A percentile compares a stretch with the other conserved stretches of the same genome.
phyloP scores from a whole-genome alignment of 2,888 invertebrate genomes.

The Clunio marinus region DNA sequence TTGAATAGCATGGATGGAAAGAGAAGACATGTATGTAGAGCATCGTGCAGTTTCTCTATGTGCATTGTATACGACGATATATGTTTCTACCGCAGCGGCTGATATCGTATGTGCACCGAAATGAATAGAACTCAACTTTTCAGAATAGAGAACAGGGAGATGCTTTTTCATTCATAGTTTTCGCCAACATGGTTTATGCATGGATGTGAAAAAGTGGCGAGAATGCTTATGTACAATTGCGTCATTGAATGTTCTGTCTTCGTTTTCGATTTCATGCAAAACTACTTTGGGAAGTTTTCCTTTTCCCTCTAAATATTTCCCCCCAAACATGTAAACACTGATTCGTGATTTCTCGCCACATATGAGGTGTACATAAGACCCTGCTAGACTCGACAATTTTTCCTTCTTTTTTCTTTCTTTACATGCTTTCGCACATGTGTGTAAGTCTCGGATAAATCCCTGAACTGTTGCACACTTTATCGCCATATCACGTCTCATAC shows the following conservation, averaged over 20 bases:
- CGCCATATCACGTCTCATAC: conserved; percentile 29
- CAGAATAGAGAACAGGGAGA: not conserved
- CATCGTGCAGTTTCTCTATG: not conserved
- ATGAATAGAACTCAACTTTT: not conserved
- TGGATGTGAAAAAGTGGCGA: not conserved
- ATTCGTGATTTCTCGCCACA: not conserved
- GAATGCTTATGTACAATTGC: no score
- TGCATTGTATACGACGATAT: not conserved
- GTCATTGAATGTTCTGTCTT: no score
- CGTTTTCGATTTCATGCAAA: not conserved
- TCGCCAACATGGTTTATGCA: not conserved
- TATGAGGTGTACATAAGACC: no score
- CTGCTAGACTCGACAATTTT: not conserved
- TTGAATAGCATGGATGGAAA: no score
- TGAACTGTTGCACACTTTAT: conserved; percentile 35
- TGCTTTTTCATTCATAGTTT: not conserved
- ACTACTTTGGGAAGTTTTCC: no score
- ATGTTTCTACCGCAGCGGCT: not conserved
- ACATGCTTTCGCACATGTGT: not conserved
- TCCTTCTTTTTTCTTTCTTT: not conserved
- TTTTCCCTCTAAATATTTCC: not conserved
- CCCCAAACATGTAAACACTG: not conserved
- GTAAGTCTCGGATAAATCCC: not conserved
- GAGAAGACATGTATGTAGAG: no score
- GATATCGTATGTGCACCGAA: no score